phyloP scores from a whole-genome alignment of 1,140 invertebrate genomes.

The Pectinophora gossypiella region DNA sequence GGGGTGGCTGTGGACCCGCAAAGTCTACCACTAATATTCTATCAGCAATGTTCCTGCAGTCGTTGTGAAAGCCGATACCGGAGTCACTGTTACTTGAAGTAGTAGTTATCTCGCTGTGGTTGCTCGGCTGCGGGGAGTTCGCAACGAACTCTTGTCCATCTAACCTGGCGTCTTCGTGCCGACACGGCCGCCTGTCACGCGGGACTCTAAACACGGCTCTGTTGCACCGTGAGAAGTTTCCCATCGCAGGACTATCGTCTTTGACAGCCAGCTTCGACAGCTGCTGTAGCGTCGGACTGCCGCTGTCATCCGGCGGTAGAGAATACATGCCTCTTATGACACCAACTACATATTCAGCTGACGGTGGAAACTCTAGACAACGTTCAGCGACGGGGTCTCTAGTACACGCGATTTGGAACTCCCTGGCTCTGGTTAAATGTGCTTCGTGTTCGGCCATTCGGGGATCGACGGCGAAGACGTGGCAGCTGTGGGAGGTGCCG shows the following conservation, averaged over 20 bases:
- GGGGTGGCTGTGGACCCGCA: conserved; percentile 69
- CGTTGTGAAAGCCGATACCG: conserved; percentile 93
- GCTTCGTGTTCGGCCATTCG: conserved; percentile 87
- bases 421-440: conserved; percentile 85
- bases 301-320: conserved; percentile 66
- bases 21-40: conserved; percentile 89
- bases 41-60: conserved; percentile 88
- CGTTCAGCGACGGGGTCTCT: conserved; percentile 80
- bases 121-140: conserved; percentile 88
- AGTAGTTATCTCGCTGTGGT: conserved; percentile 87
- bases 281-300: conserved; percentile 54
- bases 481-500: conserved; percentile 90
- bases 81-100: conserved; percentile 96
- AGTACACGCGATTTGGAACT: conserved; percentile 88
- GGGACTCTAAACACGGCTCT: conserved; percentile 45
- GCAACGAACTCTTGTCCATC: conserved; percentile 71
- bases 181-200: conserved; percentile 42
- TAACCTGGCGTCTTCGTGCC: conserved; percentile 44
- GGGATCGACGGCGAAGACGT: conserved; percentile 95
- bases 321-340: conserved; percentile 81
- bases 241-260: conserved; percentile 49
- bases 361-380: conserved; percentile 93
- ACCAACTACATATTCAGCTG: conserved; percentile 90
- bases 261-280: conserved; percentile 64
- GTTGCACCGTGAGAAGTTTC: conserved; percentile 55